Conservation (phyloP, 2,888 invertebrate genomes). For the Anthrax anthrax region DNA sequence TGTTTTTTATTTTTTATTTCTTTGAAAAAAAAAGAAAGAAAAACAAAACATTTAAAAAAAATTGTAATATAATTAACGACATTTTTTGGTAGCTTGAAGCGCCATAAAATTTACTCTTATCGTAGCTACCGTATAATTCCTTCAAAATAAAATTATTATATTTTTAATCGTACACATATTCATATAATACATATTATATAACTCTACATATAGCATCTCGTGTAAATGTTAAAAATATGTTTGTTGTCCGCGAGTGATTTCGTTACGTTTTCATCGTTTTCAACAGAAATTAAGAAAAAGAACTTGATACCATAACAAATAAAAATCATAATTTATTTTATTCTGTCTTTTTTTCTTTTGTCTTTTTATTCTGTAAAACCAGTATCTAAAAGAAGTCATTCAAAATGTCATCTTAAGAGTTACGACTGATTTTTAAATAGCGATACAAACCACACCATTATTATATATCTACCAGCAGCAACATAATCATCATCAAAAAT, state of each 20-base stretch:
- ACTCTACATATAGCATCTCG: too few species aligned
- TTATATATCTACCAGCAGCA: neutral
- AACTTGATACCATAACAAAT: neutral
- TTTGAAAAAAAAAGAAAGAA: too few species aligned
- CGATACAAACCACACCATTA: constrained; percentile 2
- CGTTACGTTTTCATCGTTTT: neutral
- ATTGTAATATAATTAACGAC: too few species aligned
- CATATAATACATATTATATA: neutral
- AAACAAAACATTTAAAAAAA: too few species aligned
- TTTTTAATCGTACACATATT: too few species aligned
- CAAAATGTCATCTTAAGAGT: constrained; percentile 8
- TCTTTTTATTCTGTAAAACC: too few species aligned
- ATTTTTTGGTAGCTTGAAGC: neutral
- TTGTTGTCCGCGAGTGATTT: neutral
- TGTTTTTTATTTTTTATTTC: too few species aligned
- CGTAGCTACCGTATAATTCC: constrained; percentile 4
- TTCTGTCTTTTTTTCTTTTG: neutral
- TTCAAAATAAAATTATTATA: constrained; percentile 2
- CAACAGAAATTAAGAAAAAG: neutral
- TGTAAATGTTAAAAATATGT: too few species aligned
- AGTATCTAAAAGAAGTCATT: constrained; percentile 7
- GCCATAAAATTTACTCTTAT: constrained; percentile 7
- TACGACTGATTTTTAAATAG: constrained; percentile 8
- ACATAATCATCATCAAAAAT: neutral
- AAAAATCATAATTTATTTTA: neutral